Evolutionary conservation across 2,888 invertebrate genomes (phyloP).

Genomic region (Phyto melanocephala): DNA sequence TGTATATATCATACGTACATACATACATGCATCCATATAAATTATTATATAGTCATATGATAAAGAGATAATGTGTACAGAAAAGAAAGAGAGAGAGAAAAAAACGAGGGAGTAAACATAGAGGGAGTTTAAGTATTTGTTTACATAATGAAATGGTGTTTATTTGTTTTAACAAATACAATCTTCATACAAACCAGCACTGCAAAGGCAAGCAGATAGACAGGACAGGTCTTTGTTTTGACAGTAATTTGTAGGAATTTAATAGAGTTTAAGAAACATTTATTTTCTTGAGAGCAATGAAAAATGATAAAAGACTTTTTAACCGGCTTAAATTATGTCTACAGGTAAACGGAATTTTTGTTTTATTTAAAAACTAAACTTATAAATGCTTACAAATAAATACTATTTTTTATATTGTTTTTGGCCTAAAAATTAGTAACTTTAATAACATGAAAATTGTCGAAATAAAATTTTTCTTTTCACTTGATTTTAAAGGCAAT

Average conservation of each 20-base stretch:
- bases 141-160: slow-evolving; percentile 63
- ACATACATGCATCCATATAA: background rate
- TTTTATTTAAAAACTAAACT: too few species aligned
- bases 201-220: background rate
- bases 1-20: background rate
- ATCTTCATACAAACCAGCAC: slow-evolving; percentile 41
- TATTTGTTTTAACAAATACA: slow-evolving; percentile 69
- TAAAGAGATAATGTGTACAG: slow-evolving; percentile 39
- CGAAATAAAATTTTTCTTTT: too few species aligned
- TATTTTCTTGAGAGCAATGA: background rate
- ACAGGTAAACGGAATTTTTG: too few species aligned
- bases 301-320: background rate
- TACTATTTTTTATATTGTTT: too few species aligned
- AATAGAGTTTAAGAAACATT: slow-evolving; percentile 42
- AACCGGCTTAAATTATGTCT: background rate
- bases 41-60: background rate
- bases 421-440: too few species aligned
- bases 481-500: too few species aligned
- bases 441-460: too few species aligned
- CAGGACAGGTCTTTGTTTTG: slow-evolving; percentile 40
- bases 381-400: too few species aligned
- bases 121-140: slow-evolving; percentile 49
- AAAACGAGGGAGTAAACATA: background rate
- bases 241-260: slow-evolving; percentile 50
- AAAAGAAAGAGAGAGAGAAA: background rate